A percentile compares a stretch with the other conserved stretches of the same genome.
Conservation (phyloP, 2,888 invertebrate species). For the Notocelia uddmanniana region DNA sequence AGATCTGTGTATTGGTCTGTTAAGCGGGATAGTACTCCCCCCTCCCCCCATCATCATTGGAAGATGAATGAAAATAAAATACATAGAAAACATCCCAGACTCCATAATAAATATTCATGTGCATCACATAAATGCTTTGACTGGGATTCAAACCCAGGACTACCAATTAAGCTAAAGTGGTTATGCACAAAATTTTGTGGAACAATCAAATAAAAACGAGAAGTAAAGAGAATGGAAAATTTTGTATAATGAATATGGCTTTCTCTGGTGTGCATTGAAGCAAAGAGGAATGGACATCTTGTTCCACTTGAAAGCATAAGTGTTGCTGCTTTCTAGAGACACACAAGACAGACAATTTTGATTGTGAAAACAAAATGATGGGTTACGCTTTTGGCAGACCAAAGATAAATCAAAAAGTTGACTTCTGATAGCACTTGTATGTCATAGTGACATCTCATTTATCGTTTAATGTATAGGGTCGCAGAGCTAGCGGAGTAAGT, state of each 20-base stretch:
- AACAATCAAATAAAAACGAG: not conserved
- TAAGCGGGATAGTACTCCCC: no score
- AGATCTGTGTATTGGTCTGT: no score
- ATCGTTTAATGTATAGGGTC: not conserved
- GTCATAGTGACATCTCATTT: not conserved
- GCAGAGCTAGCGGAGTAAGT: no score
- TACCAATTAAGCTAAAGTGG: no score
- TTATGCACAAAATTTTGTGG: not conserved
- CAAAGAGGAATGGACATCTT: conserved; percentile 13
- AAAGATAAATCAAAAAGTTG: not conserved
- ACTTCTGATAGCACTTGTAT: not conserved
- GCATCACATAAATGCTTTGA: no score
- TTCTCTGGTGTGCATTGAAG: conserved; percentile 38
- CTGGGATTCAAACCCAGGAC: no score
- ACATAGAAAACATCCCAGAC: no score
- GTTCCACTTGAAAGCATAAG: conserved; percentile 37
- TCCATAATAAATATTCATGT: no score
- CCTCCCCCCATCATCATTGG: no score
- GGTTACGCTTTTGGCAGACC: not conserved
- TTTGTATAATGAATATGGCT: conserved; percentile 17
- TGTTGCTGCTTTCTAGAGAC: conserved; percentile 27
- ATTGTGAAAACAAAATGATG: not conserved
- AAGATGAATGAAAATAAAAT: no score
- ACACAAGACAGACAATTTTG: not conserved
- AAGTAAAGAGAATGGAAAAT: conserved; percentile 15